phyloP scores from a whole-genome alignment of 2,888 invertebrate species.

The Perizoma affinitatum region DNA sequence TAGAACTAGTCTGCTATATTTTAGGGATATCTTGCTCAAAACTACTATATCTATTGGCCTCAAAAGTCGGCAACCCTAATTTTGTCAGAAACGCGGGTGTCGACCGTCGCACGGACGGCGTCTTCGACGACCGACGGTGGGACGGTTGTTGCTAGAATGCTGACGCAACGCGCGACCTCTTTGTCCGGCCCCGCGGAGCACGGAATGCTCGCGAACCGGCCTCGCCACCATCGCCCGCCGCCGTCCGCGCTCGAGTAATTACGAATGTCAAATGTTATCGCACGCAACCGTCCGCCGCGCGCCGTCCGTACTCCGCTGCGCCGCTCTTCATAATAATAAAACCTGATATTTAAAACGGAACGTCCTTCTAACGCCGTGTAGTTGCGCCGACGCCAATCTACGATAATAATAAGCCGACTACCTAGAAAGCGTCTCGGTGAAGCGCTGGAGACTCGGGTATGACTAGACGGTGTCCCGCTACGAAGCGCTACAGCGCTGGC shows the following conservation, averaged over 20 bases:
- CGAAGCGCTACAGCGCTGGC: conserved; percentile 71
- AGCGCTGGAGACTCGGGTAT: conserved; percentile 60
- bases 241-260: conserved; percentile 78
- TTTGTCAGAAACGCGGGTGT: conserved; percentile 55
- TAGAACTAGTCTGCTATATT: no score
- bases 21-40: no score
- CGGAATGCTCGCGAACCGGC: conserved; percentile 70
- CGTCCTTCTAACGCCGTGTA: conserved; percentile 85
- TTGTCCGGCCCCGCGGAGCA: conserved; percentile 75
- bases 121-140: conserved; percentile 39
- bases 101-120: conserved; percentile 38
- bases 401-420: conserved; percentile 83
- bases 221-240: conserved; percentile 58
- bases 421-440: conserved; percentile 64
- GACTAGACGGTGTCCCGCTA: conserved; percentile 53
- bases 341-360: conserved; percentile 85
- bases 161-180: conserved; percentile 83
- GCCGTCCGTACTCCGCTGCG: conserved; percentile 82
- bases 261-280: conserved; percentile 85
- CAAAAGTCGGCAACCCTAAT: no score
- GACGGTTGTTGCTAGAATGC: conserved; percentile 51
- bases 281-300: conserved; percentile 81
- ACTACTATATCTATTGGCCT: no score
- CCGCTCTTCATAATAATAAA: conserved; percentile 85
- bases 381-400: conserved; percentile 85